Evolutionary conservation across 2,113 vertebrate genomes (phyloP).

Genomic region (Aptenodytes patagonicus): DNA sequence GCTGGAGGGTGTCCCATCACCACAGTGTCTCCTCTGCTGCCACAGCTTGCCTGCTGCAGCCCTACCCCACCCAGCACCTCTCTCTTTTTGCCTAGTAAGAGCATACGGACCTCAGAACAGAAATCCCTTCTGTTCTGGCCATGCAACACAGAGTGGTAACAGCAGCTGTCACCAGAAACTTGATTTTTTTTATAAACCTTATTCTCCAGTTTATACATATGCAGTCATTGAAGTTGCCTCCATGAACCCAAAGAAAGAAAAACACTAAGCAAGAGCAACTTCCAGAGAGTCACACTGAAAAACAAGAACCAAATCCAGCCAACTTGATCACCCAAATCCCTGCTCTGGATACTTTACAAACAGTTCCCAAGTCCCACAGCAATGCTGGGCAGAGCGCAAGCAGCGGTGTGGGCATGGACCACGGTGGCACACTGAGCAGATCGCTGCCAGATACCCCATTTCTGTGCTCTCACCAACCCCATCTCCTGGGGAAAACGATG

Average conservation of each 20-base stretch:
- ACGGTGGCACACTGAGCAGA: rapidly evolving
- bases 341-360: background rate
- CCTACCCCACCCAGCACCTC: background rate
- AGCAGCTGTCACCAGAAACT: background rate
- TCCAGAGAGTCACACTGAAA: background rate
- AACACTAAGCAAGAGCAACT: background rate
- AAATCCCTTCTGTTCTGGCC: background rate
- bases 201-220: background rate
- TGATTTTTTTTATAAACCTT: background rate
- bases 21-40: background rate
- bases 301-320: background rate
- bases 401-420: rapidly evolving
- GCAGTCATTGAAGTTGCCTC: background rate
- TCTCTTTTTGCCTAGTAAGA: background rate
- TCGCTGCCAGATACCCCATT: rapidly evolving
- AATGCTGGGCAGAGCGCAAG: background rate
- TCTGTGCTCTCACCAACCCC: background rate
- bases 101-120: background rate
- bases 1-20: background rate
- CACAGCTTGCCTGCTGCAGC: background rate
- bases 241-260: background rate
- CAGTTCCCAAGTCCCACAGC: background rate
- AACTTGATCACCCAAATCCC: background rate
- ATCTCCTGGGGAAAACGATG: background rate
- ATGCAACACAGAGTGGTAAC: background rate